Evolutionary conservation across 2,888 invertebrate genomes (phyloP).

Genomic region (Caenorhabditis panamensis): DNA sequence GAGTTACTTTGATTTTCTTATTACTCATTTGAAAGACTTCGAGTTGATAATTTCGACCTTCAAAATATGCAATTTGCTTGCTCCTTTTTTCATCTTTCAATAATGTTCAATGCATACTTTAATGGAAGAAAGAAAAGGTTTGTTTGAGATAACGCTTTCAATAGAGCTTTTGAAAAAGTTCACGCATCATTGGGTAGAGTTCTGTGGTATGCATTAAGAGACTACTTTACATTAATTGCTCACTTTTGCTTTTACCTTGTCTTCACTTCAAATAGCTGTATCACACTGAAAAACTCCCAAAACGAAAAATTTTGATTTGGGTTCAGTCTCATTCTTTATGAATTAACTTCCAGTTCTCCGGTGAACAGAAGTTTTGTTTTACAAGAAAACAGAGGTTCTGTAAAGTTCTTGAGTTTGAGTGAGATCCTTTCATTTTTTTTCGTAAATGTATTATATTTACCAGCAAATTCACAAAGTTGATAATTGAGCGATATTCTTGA

Average conservation of each 20-base stretch:
- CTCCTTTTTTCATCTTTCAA: background rate
- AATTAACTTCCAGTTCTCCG: conserved; percentile 13
- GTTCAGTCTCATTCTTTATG: conserved; percentile 53
- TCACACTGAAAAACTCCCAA: too few species aligned
- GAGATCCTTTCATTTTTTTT: too few species aligned
- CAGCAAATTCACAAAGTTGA: too few species aligned
- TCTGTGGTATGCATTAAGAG: conserved; percentile 46
- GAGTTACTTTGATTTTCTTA: too few species aligned
- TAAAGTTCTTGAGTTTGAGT: too few species aligned
- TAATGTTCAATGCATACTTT: background rate
- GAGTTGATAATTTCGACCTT: too few species aligned
- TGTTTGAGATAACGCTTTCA: conserved; percentile 36
- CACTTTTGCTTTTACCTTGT: conserved; percentile 21
- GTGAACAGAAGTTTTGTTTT: background rate
- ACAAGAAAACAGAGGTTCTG: too few species aligned
- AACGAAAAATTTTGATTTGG: too few species aligned
- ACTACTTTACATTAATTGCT: conserved; percentile 56
- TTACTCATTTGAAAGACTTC: too few species aligned
- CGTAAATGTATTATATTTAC: too few species aligned
- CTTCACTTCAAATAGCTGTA: background rate
- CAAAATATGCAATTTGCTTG: too few species aligned
- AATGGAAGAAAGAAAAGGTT: conserved; percentile 17
- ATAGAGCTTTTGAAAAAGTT: conserved; percentile 38
- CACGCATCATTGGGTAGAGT: conserved; percentile 32
- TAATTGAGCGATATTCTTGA: too few species aligned